Percentiles rank a stretch among this genome's conserved stretches.
These are phyloP conservation scores for Drosophila obscura DNA, from an alignment of 1,140 invertebrate genomes.

Conservation along the genomic window DNA sequence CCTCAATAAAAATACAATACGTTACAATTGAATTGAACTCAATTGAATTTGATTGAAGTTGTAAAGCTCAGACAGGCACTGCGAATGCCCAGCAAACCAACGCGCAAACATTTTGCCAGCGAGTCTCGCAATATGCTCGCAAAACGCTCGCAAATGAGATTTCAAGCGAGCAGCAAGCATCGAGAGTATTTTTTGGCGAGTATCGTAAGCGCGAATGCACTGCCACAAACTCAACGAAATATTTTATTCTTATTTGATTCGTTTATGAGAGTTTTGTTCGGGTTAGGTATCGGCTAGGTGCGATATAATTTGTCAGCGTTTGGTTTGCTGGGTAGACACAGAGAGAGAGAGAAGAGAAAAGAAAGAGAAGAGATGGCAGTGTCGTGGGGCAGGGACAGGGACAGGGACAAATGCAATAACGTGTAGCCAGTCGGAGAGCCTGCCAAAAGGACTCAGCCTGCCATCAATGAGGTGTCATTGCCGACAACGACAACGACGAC, in stretches of 20 bases:
- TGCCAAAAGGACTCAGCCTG: conserved; percentile 23
- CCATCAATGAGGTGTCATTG: conserved; percentile 57
- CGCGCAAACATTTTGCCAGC: too few species aligned
- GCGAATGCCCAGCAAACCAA: too few species aligned
- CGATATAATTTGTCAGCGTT: too few species aligned
- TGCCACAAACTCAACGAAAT: too few species aligned
- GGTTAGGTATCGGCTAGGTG: too few species aligned
- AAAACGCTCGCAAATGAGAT: too few species aligned
- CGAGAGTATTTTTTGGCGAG: too few species aligned
- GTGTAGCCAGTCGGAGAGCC: conserved; percentile 27
- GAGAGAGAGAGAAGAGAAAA: conserved; percentile 3
- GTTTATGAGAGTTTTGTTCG: conserved; percentile 1
- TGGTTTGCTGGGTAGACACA: background rate
- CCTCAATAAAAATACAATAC: conserved; percentile 83
- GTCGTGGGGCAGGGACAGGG: background rate
- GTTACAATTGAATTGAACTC: conserved; percentile 83
- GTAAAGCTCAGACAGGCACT: conserved; percentile 73
- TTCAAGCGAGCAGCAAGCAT: too few species aligned
- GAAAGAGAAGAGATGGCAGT: background rate
- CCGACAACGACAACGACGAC: conserved; percentile 23
- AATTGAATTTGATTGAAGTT: conserved; percentile 83
- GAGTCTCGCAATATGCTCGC: too few species aligned
- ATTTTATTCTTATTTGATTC: background rate
- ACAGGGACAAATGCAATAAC: conserved; percentile 70
- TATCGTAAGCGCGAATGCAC: background rate